Conservation (phyloP, 1,140 invertebrate genomes). For the Rhizoglyphus robini region DNA sequence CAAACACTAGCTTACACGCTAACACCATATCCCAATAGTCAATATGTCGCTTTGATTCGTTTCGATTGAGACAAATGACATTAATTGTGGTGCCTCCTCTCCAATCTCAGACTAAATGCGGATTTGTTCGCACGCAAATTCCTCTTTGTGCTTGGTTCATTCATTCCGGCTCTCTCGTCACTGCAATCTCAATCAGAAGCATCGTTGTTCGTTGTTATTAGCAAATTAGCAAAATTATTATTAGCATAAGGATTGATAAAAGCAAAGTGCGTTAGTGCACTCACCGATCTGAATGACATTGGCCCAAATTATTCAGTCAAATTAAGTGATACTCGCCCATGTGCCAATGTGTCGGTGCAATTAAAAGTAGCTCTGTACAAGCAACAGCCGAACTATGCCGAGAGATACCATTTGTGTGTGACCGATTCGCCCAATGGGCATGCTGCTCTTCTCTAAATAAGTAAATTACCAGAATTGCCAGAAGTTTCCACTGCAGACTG, state of each 20-base stretch:
- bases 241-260: neutral
- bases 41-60: too few relatives aligned
- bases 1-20: too few relatives aligned
- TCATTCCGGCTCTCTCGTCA: neutral
- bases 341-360: neutral
- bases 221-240: too few relatives aligned
- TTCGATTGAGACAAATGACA: too few relatives aligned
- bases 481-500: neutral
- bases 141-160: neutral
- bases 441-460: neutral
- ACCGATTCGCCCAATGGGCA: neutral
- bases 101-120: neutral
- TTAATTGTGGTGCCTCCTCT: neutral
- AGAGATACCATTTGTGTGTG: neutral
- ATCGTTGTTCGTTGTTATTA: neutral
- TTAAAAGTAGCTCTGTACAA: neutral
- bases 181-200: neutral
- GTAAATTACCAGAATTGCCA: neutral
- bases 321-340: conserved; percentile 5
- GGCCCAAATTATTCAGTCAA: neutral
- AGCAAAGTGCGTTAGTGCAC: too few relatives aligned
- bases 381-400: neutral
- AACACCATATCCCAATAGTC: neutral
- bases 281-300: neutral
- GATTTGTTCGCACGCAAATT: conserved; percentile 4